These are phyloP conservation scores for Drosophila subsilvestris DNA, from an alignment of 2,888 invertebrate genomes.

Conservation along the genomic window DNA sequence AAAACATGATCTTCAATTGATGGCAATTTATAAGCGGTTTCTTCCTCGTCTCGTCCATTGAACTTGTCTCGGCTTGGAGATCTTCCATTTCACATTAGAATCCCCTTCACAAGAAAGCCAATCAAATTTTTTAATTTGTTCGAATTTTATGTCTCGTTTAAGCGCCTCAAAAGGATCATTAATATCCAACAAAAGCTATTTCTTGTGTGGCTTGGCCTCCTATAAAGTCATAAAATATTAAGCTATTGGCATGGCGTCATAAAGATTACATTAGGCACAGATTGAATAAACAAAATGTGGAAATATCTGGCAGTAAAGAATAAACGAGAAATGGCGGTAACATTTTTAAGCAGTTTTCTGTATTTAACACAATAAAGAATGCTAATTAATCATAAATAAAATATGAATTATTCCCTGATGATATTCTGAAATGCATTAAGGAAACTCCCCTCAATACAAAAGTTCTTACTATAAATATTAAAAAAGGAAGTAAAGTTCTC, in stretches of 20 bases:
- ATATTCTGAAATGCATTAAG: no score
- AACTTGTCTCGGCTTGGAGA: conserved; percentile 18
- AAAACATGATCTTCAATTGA: conserved; percentile 44
- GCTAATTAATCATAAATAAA: no score
- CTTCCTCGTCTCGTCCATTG: conserved; percentile 29
- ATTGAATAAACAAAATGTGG: not conserved
- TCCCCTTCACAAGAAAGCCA: conserved; percentile 13
- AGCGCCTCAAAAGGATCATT: conserved; percentile 30
- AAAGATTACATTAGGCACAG: no score
- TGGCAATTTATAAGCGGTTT: conserved; percentile 24
- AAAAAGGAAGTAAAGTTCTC: not conserved
- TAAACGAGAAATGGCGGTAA: not conserved
- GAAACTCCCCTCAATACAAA: no score
- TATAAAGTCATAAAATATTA: conserved; percentile 10
- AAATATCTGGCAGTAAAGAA: not conserved
- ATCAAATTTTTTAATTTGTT: conserved; percentile 32
- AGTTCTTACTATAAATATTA: not conserved
- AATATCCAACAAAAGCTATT: conserved; percentile 27
- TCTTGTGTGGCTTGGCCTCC: conserved; percentile 10
- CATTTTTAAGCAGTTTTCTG: no score
- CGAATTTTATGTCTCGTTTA: conserved; percentile 30
- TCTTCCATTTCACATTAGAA: conserved; percentile 24
- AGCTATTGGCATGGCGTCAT: not conserved
- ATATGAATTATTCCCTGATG: no score
- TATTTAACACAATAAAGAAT: no score